A percentile compares a stretch with the other conserved stretches of the same genome.
Evolutionary conservation across 64 coral and sea anemone species (phyloP).

Genomic region (Dendrophyllia cribrosa): DNA sequence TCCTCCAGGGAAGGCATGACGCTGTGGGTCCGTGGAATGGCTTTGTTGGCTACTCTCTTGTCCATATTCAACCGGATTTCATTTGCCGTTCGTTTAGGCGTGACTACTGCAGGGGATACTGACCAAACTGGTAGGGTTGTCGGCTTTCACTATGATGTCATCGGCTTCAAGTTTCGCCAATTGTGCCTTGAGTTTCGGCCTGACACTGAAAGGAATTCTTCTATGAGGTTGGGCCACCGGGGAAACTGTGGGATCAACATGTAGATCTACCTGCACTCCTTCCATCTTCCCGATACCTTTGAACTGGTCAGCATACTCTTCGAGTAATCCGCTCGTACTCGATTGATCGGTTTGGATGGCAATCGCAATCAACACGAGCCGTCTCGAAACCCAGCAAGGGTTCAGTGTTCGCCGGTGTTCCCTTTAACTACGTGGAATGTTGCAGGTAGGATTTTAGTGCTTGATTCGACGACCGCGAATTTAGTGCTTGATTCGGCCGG

Average conservation of each 20-base stretch:
- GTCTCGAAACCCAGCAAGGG: neutral
- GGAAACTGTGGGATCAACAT: neutral
- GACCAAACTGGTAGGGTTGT: neutral
- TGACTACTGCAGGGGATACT: neutral
- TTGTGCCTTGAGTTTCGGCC: neutral
- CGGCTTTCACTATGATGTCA: neutral
- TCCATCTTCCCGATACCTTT: slow-evolving; percentile 25
- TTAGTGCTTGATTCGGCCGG: too few relatives aligned
- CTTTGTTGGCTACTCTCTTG: neutral
- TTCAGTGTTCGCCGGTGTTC: neutral
- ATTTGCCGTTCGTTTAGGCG: neutral
- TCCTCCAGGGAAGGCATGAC: neutral
- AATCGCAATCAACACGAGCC: neutral
- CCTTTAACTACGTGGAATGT: neutral
- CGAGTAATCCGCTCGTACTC: neutral
- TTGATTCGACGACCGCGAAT: neutral
- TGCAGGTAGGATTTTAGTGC: neutral
- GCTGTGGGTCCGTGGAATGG: neutral
- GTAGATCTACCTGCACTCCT: neutral
- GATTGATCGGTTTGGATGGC: neutral
- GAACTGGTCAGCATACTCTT: neutral
- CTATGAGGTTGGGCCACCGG: neutral
- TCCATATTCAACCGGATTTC: neutral
- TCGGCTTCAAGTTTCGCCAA: too few relatives aligned
- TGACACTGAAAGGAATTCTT: slow-evolving; percentile 11